phyloP scores from a whole-genome alignment of 2,888 invertebrate species.

The Macrosoma leucophasiata region DNA sequence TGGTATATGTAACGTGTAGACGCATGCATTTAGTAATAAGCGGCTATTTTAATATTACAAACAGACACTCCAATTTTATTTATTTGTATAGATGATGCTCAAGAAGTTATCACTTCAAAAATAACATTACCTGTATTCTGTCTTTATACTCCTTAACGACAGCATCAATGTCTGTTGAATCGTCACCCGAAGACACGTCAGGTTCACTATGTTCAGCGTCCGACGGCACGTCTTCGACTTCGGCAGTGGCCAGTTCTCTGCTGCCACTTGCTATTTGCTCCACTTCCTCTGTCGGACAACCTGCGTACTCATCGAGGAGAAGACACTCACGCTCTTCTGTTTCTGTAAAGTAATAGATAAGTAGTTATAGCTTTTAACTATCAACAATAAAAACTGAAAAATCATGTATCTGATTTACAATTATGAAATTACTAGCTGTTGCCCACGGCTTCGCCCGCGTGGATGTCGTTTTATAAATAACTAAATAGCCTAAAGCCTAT shows the following conservation, averaged over 20 bases:
- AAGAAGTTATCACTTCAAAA: no score
- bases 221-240: conserved; percentile 47
- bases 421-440: no score
- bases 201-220: conserved; percentile 71
- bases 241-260: conserved; percentile 39
- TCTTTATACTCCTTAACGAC: conserved; percentile 86
- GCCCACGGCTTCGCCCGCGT: no score
- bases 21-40: no score
- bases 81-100: no score
- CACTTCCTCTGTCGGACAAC: conserved; percentile 52
- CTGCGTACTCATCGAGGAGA: conserved; percentile 73
- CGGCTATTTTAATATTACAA: no score
- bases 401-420: no score
- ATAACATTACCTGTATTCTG: conserved; percentile 80
- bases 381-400: no score
- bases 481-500: no score
- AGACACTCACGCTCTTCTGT: conserved; percentile 77
- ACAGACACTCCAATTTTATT: no score
- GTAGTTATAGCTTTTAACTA: neutral
- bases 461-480: no score
- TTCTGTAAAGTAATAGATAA: conserved; percentile 35
- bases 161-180: conserved; percentile 85
- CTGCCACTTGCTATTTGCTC: conserved; percentile 50
- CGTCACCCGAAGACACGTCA: conserved; percentile 76
- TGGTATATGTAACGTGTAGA: no score